These are phyloP conservation scores for Cheirogaleus medius DNA, from an alignment of 2,113 vertebrate species.

Conservation along the genomic window DNA sequence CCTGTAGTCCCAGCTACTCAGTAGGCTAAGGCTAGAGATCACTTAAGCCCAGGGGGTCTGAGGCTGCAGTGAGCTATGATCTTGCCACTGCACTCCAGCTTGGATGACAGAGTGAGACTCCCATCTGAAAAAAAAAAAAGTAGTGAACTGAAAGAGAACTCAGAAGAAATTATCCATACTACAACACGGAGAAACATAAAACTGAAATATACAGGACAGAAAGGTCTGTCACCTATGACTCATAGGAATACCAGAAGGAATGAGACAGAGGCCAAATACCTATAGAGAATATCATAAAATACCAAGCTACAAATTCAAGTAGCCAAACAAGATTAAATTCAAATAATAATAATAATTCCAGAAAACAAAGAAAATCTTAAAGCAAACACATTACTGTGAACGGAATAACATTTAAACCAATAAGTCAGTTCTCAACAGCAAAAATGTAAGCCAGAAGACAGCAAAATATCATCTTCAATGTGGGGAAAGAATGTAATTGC, in stretches of 20 bases:
- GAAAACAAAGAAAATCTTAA: slow-evolving; percentile 6
- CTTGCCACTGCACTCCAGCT: neutral
- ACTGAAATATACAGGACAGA: neutral
- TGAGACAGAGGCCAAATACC: neutral
- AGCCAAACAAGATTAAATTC: slow-evolving; percentile 15
- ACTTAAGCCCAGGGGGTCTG: neutral
- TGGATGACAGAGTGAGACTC: too few relatives aligned
- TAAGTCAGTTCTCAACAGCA: neutral
- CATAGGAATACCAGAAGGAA: neutral
- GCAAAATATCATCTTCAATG: neutral
- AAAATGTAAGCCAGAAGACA: neutral
- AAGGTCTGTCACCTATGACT: neutral
- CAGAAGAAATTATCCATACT: neutral
- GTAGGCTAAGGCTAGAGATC: neutral
- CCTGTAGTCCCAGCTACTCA: neutral
- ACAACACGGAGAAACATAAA: neutral
- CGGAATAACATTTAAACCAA: neutral
- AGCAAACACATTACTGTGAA: neutral
- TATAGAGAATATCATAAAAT: neutral
- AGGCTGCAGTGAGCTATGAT: neutral
- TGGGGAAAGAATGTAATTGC: neutral
- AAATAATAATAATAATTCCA: neutral
- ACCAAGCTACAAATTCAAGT: neutral
- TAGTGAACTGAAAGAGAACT: neutral
- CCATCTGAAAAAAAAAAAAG: neutral